These are phyloP conservation scores for Gopherus evgoodei DNA, from an alignment of 2,113 vertebrate species.

Conservation along the genomic window DNA sequence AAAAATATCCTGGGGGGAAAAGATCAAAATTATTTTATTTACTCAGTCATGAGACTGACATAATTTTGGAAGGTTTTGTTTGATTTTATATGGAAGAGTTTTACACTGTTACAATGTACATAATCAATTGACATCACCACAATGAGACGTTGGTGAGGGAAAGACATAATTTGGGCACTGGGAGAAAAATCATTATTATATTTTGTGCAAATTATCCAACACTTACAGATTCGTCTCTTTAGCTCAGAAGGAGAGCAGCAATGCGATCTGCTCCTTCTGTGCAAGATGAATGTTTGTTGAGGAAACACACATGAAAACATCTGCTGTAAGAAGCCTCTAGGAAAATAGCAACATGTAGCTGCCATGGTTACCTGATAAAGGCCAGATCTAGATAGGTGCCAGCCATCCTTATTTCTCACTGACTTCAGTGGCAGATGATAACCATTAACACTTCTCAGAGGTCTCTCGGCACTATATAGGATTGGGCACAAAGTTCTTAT, in stretches of 20 bases:
- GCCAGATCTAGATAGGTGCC: not conserved
- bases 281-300: not conserved
- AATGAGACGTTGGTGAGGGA: fast-evolving
- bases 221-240: not conserved
- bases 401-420: not conserved
- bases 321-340: not conserved
- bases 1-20: not conserved
- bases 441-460: not conserved
- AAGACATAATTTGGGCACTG: not conserved
- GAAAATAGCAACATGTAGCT: not conserved
- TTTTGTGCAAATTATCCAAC: not conserved
- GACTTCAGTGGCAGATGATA: fast-evolving
- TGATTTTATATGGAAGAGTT: not conserved
- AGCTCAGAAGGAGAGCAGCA: not conserved
- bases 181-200: not conserved
- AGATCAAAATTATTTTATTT: not conserved
- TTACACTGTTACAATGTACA: not conserved
- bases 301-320: not conserved
- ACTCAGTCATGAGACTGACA: not conserved
- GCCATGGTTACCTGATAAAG: not conserved
- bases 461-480: not conserved
- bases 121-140: fast-evolving
- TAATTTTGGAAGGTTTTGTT: not conserved
- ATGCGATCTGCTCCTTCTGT: not conserved
- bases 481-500: not conserved